A percentile compares a stretch with the other conserved stretches of the same genome.
Evolutionary conservation across 2,797 vertebrate genomes (phyloP).

Genomic region (Delichon dasypus): DNA sequence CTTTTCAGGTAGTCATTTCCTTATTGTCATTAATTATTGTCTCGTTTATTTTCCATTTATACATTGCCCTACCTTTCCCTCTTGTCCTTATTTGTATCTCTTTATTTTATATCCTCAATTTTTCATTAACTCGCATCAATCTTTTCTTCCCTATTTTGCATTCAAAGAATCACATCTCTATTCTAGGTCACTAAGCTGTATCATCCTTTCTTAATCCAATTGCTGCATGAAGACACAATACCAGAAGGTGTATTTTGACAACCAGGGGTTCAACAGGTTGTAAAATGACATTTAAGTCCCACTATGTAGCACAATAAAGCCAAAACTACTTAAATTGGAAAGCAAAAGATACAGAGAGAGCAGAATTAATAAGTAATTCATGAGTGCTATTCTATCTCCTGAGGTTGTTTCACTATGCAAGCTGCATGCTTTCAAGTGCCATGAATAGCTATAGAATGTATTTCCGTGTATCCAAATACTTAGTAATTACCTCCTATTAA

Average conservation of each 20-base stretch:
- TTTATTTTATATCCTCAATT: slow-evolving; percentile 18
- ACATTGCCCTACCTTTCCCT: background rate
- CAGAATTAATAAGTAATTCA: background rate
- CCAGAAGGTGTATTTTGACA: background rate
- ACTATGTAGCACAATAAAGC: background rate
- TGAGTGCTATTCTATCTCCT: background rate
- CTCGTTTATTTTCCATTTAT: background rate
- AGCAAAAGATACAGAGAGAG: background rate
- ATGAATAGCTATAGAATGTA: background rate
- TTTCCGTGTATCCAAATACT: background rate
- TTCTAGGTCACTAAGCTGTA: slow-evolving; percentile 3
- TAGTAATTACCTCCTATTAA: background rate
- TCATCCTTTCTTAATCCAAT: background rate
- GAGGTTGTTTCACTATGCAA: background rate
- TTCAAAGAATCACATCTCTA: background rate
- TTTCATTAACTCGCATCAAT: background rate
- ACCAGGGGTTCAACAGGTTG: background rate
- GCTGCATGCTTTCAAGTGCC: background rate
- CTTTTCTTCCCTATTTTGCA: slow-evolving; percentile 7
- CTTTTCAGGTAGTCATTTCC: background rate
- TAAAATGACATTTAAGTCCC: slow-evolving; percentile 27
- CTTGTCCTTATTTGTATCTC: background rate
- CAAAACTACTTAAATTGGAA: background rate
- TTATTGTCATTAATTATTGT: slow-evolving; percentile 41
- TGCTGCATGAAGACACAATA: background rate